These are phyloP conservation scores for Spongilla lacustris DNA, from an alignment of 37 sponge, comb jelly and placozoan species.

Conservation along the genomic window DNA sequence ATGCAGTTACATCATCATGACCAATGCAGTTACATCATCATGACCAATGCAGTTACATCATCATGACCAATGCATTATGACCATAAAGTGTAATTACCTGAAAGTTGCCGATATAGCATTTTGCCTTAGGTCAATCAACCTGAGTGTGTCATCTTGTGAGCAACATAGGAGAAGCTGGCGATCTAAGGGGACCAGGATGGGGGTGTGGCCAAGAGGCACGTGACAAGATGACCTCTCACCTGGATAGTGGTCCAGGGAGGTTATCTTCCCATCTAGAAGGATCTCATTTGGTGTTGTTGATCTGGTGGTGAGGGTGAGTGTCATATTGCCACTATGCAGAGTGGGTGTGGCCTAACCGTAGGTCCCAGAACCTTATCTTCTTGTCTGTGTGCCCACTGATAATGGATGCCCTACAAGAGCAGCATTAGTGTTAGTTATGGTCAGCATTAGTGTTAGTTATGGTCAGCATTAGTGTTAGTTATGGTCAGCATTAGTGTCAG, in stretches of 20 bases:
- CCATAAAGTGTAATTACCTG: no score
- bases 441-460: neutral
- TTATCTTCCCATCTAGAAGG: slow-evolving; percentile 86
- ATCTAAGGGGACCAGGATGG: slow-evolving; percentile 40
- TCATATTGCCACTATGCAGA: neutral
- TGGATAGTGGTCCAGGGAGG: slow-evolving; percentile 81
- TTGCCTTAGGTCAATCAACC: slow-evolving; percentile 89
- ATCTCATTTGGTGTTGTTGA: slow-evolving; percentile 66
- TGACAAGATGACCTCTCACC: slow-evolving; percentile 26
- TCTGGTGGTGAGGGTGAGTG: neutral
- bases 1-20: no score
- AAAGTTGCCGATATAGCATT: slow-evolving; percentile 55
- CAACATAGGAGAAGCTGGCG: slow-evolving; percentile 80
- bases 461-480: no score
- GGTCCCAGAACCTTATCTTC: slow-evolving; percentile 93
- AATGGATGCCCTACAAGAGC: slow-evolving; percentile 40
- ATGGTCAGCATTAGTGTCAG: no score
- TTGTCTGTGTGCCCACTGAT: slow-evolving; percentile 96
- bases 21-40: no score
- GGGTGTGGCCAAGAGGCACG: neutral
- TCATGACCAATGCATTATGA: no score
- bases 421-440: neutral
- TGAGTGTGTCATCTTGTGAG: slow-evolving; percentile 85
- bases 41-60: no score
- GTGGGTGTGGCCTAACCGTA: slow-evolving; percentile 34